Evolutionary conservation across 2,888 invertebrate genomes (phyloP).

Genomic region (Caenorhabditis japonica): DNA sequence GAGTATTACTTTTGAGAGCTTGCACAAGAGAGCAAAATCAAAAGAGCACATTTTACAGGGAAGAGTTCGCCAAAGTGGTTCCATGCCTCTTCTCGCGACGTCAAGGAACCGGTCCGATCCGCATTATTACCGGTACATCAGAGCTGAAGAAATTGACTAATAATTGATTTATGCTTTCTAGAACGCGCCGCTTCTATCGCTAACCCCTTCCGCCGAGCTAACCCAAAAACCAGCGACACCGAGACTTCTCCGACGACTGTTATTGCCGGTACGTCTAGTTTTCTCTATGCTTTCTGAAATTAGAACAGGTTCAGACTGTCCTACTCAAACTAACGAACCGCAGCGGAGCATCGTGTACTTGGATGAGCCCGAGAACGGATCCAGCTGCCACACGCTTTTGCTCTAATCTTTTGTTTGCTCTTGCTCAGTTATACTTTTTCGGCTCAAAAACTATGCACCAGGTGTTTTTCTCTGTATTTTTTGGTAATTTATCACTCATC

Average conservation of each 20-base stretch:
- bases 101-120: conserved; percentile 33
- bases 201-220: conserved; percentile 41
- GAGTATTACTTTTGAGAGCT: no score
- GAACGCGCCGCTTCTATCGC: conserved; percentile 36
- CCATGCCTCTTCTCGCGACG: conserved; percentile 56
- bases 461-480: no score
- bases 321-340: conserved; percentile 28
- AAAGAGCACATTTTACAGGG: conserved; percentile 64
- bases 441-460: no score
- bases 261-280: conserved; percentile 24
- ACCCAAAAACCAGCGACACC: conserved; percentile 4
- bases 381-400: conserved; percentile 47
- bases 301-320: conserved; percentile 26
- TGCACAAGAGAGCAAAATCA: no score
- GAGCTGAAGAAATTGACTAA: neutral
- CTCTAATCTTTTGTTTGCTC: conserved; percentile 11
- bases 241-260: conserved; percentile 21
- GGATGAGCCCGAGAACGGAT: conserved; percentile 47
- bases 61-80: conserved; percentile 71
- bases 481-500: neutral
- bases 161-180: conserved; percentile 6
- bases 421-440: neutral
- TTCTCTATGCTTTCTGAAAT: conserved; percentile 1
- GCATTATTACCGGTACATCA: conserved; percentile 31
- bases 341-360: conserved; percentile 42